Evolutionary conservation across 1,140 invertebrate species (phyloP), one percentile per base, ranked within the genome.

Genomic region (Stenopsyche tienmushanensis): DNA sequence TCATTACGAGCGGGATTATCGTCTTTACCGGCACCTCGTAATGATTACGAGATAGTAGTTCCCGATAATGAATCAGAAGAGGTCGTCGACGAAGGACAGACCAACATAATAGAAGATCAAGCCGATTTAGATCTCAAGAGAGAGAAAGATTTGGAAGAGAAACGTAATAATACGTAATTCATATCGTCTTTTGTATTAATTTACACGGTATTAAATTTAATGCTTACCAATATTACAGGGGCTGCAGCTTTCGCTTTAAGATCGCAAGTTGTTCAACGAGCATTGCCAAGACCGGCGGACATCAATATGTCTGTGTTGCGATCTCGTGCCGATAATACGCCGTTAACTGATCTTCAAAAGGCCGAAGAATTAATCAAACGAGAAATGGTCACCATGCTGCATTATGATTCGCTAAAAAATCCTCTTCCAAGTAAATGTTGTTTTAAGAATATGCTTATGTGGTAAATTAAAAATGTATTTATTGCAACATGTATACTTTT

Each of bases 11-110:
- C 85, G 59, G 89, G 90, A 1, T 78, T 99, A 10, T 87, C 86
- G 26, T 79, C 87, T 8, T 79, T 99, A 59, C 98, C 97, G 2
- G 75, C 85, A 23, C 97, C 98, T 0, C 90, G 91, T 65, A 99
- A 99, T 77, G 97, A 99, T 79, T 99, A 97, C 80, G 97, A 99
- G 80, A 97, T 99, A 74, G 95, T 99, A 42, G 90, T 98, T 8
- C 94, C 95, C 0, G 93, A 97, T 66, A 86, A 91, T 39, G 92
- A 96, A 70, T 80, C 84, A 21, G 82, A 82, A 10, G 84, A 85
- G 62, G 82, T 82, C 1, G 80, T 80, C 26, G 75, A 80, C 13
- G 71, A 75, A 0, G 72, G 81, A 3, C 69, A 75, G 5, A 74
- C 75, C n/a, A 72, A 80, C 7, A 74, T 80, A 0, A 73, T 89